Evolutionary conservation across 2,797 vertebrate genomes (phyloP), one percentile per base, ranked within the genome.

Genomic region (Antrozous pallidus): DNA sequence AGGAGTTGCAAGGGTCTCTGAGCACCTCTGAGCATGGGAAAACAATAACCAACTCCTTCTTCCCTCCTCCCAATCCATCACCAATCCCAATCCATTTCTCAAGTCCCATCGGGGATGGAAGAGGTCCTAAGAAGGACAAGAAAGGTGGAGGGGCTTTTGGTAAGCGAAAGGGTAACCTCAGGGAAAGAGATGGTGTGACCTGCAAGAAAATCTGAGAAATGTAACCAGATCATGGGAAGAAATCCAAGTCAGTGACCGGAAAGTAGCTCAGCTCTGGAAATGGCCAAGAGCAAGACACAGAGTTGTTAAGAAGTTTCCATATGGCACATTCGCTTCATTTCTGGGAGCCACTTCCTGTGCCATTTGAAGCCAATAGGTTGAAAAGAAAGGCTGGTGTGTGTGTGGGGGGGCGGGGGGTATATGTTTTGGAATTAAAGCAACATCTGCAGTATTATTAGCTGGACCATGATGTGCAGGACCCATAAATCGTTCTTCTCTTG

Each of bases 401-500:
- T 9, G 31, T 14, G 31, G 28, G 28, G 58, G 13, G 61, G n/a
- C 0, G 31, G 16, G 63, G 65, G 28, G 33, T 28, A 40, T 58
- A 18, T 84, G 89, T 56, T 87, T 69, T 88, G 91, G 87, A 93
- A 95, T 90, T 74, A 95, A 90, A 96, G 40, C 31, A 89, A 77
- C 9, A 91, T 93, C 81, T 92, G 83, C 40, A 82, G 84, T 88
- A 58, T 67, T 61, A 71, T 54, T 94, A 83, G 51, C 96, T 87
- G 47, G 83, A 73, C 78, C 83, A 91, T 88, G 78, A 90, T 40
- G 78, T 86, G 28, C 13, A 95, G 87, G 79, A 86, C 85, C 73
- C 61, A 94, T 93, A 31, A 54, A 93, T 97, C 94, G 77, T 97
- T 40, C 65, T 71, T 20, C 81, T 91, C 90, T 31, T 40, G 82